These are phyloP conservation scores for Tenebrio molitor DNA, from an alignment of 1,140 invertebrate species.

Conservation along the genomic window DNA sequence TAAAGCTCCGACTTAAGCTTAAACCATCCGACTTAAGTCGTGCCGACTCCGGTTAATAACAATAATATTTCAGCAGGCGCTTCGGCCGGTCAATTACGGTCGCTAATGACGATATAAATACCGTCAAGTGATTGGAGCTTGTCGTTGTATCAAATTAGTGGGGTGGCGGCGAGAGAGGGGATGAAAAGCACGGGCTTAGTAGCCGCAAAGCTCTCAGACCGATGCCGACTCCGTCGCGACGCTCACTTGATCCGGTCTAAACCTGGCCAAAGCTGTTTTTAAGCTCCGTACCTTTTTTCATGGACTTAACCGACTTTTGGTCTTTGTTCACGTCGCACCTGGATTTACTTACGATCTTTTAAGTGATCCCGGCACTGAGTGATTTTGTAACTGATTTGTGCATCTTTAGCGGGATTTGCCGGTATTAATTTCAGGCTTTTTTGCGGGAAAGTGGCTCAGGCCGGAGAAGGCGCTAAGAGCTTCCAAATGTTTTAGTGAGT, in stretches of 20 bases:
- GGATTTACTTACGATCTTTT: constrained; percentile 62
- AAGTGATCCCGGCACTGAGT: constrained; percentile 60
- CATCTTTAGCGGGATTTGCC: constrained; percentile 32
- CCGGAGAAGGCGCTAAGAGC: not conserved
- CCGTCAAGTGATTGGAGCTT: constrained; percentile 55
- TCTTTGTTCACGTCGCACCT: constrained; percentile 65
- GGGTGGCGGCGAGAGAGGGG: constrained; percentile 51
- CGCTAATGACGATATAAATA: constrained; percentile 56
- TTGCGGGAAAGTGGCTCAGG: constrained; percentile 8
- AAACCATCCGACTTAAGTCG: constrained; percentile 39
- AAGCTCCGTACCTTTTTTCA: constrained; percentile 65
- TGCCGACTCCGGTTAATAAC: constrained; percentile 25
- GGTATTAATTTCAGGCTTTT: constrained; percentile 34
- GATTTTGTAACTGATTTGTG: constrained; percentile 61
- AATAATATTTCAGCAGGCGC: constrained; percentile 19
- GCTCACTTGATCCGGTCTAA: constrained; percentile 64
- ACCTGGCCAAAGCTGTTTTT: constrained; percentile 66
- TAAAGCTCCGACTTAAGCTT: constrained; percentile 47
- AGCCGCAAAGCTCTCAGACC: constrained; percentile 65
- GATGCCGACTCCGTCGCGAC: constrained; percentile 63
- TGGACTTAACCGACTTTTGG: constrained; percentile 64
- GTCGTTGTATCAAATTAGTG: constrained; percentile 55
- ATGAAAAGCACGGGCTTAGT: constrained; percentile 62
- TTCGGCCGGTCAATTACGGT: constrained; percentile 49
- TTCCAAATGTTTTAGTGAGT: not conserved